These are phyloP conservation scores for Brachionus rubens DNA, from an alignment of 1,140 invertebrate species.

Conservation along the genomic window DNA sequence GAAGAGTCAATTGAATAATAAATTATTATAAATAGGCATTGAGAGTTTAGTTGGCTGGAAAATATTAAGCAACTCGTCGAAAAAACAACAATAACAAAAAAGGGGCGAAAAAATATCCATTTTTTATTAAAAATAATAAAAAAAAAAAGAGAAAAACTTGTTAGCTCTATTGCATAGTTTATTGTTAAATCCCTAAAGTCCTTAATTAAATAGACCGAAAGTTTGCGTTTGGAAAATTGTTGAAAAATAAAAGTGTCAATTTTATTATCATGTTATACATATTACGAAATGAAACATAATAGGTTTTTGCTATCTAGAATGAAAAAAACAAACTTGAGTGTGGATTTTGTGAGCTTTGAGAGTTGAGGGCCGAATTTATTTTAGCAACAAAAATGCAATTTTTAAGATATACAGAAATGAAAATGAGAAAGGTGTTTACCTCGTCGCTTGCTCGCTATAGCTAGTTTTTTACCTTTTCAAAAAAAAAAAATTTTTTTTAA, in stretches of 20 bases:
- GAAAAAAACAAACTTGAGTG: too few species aligned
- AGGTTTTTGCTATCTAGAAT: too few species aligned
- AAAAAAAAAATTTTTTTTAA: too few species aligned
- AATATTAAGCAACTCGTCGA: neutral
- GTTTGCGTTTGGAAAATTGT: neutral
- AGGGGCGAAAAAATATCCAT: neutral
- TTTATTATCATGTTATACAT: neutral
- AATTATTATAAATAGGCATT: constrained; percentile 38
- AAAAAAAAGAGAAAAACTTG: neutral
- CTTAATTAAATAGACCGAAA: neutral
- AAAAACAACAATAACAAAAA: neutral
- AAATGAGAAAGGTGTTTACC: too few species aligned
- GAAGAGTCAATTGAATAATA: constrained; percentile 30
- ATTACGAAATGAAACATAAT: too few species aligned
- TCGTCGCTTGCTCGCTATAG: too few species aligned
- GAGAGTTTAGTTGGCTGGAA: neutral
- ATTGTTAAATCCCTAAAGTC: neutral
- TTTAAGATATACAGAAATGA: too few species aligned
- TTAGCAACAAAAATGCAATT: too few species aligned
- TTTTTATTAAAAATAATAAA: neutral
- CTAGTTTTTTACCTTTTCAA: too few species aligned
- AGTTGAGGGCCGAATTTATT: too few species aligned
- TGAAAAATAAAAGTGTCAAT: neutral
- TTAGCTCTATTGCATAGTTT: neutral
- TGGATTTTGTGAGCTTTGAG: too few species aligned